Evolutionary conservation across 2,888 invertebrate genomes (phyloP), one percentile per base, ranked within the genome.

Genomic region (Bombylius major): DNA sequence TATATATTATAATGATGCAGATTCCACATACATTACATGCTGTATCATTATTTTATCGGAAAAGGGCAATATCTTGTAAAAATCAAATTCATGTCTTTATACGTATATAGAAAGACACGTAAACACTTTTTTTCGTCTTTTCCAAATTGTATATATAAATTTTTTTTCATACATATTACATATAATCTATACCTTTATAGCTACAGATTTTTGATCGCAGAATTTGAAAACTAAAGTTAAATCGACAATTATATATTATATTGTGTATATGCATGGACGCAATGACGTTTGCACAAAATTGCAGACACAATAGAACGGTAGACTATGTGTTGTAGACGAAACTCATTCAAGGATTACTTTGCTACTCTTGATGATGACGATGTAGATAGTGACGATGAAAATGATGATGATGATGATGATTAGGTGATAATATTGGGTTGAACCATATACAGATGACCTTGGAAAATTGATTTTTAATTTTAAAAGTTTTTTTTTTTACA

Each of bases 231-330:
- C 11, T 42, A 42, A 42, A 42, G 39, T 42, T 42, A 11, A 42
- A 11, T 42, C 39, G 11, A 42, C 11, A 11, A 42, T 42, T 8
- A 11, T 42, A 23, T 23, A 23, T 23, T 3, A 23, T 23, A 8
- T 42, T 8, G 39, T 42, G 39, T 42, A 11, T 42, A 11, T 42
- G 39, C 39, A 42, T 42, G 39, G 39, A 42, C 39, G 39, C 39
- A 42, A 55, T 55, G 55, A 55, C 55, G 55, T 55, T 55, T 55
- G 55, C 55, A 55, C 47, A 55, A 55, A 55, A 55, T 45, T 55
- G 55, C 55, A 55, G 44, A 42, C 39, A 42, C 39, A 42, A 42
- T 42, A 42, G 12, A 36, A 42, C 8, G 8, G 39, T 42, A 42
- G 7, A 42, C 9, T 42, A 11, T 11, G 11, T 42, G 4, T 11